These are phyloP conservation scores for Diplodus sargus DNA, from an alignment of 2,797 vertebrate species.

Conservation along the genomic window DNA sequence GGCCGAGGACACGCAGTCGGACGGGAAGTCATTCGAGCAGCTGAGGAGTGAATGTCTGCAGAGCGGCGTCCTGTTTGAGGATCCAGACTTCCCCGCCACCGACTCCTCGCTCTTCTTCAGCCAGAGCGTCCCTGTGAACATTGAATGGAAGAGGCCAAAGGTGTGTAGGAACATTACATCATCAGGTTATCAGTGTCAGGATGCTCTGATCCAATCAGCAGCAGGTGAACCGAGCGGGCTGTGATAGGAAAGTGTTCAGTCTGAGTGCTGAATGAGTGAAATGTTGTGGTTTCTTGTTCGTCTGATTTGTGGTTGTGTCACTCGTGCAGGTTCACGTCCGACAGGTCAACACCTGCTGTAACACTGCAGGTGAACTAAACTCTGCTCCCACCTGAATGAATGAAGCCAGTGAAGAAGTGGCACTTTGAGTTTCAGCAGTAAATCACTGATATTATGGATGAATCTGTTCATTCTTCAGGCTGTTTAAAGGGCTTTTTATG, in stretches of 20 bases:
- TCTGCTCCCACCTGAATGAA: not conserved
- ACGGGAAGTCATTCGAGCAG: constrained; percentile 86
- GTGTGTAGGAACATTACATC: constrained; percentile 76
- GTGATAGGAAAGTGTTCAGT: not conserved
- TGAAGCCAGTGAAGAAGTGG: not conserved
- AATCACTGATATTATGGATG: not conserved
- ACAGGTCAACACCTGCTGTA: not conserved
- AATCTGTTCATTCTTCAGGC: not conserved
- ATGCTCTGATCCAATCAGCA: not conserved
- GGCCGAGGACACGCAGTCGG: constrained; percentile 79
- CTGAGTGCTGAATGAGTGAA: constrained; percentile 8
- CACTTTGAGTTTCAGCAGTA: not conserved
- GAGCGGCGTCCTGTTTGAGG: constrained; percentile 88
- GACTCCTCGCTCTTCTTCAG: constrained; percentile 91
- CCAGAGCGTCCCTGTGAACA: constrained; percentile 86
- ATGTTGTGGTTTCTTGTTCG: not conserved
- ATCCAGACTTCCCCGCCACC: constrained; percentile 89
- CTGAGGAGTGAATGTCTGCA: constrained; percentile 86
- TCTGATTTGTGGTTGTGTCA: no score
- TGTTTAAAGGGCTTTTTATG: not conserved
- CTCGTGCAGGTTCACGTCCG: no score
- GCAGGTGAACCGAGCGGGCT: not conserved
- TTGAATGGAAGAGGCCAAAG: constrained; percentile 93
- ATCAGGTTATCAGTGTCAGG: not conserved
- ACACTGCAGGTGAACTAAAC: not conserved